phyloP scores from a whole-genome alignment of 2,797 vertebrate species.

The Coluber constrictor region DNA sequence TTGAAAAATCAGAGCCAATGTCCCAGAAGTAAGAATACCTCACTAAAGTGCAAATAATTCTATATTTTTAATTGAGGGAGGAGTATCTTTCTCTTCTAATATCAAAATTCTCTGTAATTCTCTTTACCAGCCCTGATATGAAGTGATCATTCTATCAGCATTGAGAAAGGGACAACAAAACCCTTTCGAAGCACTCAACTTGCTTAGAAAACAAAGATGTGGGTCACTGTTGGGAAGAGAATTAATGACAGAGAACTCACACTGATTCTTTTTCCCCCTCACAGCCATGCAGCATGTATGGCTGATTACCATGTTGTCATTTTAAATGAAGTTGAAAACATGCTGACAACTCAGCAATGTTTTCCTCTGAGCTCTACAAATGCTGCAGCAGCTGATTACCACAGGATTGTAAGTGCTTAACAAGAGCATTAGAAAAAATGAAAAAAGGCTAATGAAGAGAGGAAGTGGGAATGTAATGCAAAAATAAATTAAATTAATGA shows the following conservation, averaged over 20 bases:
- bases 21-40: background rate
- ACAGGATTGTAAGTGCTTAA: slow-evolving; percentile 52
- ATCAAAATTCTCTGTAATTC: background rate
- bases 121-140: background rate
- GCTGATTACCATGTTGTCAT: slow-evolving; percentile 63
- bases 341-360: slow-evolving; percentile 57
- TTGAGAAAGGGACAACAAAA: background rate
- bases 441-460: slow-evolving; percentile 47
- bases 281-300: slow-evolving; percentile 35
- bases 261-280: slow-evolving; percentile 20
- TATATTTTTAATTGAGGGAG: background rate
- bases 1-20: background rate
- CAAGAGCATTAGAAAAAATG: slow-evolving; percentile 39
- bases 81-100: background rate
- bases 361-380: slow-evolving; percentile 61
- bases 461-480: slow-evolving; percentile 13
- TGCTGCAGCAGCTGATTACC: slow-evolving; percentile 62
- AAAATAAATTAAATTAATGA: slow-evolving; percentile 47
- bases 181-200: slow-evolving; percentile 38
- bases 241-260: slow-evolving; percentile 43
- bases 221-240: slow-evolving; percentile 37
- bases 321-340: slow-evolving; percentile 67
- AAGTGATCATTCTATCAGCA: background rate
- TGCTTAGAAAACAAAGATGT: slow-evolving; percentile 28
- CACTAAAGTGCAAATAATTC: background rate